Base-by-base conservation (phyloP, 2,113 vertebrate species). In the Gasterosteus nipponicus region DNA sequence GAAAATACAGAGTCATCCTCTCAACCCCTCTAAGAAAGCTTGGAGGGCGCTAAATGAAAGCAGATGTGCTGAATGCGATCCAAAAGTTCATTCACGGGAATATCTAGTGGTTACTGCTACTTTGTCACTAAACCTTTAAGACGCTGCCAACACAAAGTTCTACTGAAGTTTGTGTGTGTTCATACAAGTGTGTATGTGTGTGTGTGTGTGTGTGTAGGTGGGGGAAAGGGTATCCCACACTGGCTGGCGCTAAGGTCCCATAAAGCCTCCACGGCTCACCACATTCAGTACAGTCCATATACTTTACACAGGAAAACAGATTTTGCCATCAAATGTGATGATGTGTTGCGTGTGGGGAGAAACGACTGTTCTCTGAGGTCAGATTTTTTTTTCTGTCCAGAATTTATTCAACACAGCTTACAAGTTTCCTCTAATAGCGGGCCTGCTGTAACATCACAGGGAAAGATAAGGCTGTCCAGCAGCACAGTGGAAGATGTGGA, bases 71-170 rank as follows among this genome's bases (percentile, higher is more conserved):
- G 88, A 88, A 87, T 2, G 33, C 33, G 49, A 14, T 84, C 87
- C 89, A 90, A 80, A 78, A 63, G 73, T 79, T 89, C 85, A 89
- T 88, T 91, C 85, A 84, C 81, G 39, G 85, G 85, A 86, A 92
- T 81, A 88, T 88, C 73, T 81, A 80, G 78, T 22, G 74, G 83
- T 82, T 77, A 87, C 83, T 81, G 82, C 86, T 87, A 89, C 86
- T 91, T 82, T 86, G 89, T 89, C 87, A 81, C 87, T 84, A 82
- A 91, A 85, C 76, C 82, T 90, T 86, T 87, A 58, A 83, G 70
- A 58, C 8, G 65, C 78, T 82, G 89, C 87, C 89, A 92, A 60
- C 22, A 59, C 67, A 86, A 81, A 86, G 78, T 74, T 69, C 71
- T 75, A 78, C 69, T 71, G 26, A 77, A 59, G 71, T 86, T 66